Evolutionary conservation across 1,140 invertebrate genomes (phyloP).

Genomic region (Dryas iulia): DNA sequence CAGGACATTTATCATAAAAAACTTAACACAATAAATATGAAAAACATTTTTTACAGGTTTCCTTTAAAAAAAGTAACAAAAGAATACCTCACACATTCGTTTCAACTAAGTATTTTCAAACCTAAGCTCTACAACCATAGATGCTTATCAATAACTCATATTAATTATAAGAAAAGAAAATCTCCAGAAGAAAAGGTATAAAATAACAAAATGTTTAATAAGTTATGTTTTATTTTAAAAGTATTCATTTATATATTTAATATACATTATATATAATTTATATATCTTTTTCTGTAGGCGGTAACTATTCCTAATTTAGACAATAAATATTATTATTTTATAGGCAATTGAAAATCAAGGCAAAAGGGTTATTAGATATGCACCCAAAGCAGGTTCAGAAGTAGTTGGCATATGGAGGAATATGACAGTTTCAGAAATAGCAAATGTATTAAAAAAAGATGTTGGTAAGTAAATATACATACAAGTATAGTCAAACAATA

Average conservation of each 20-base stretch:
- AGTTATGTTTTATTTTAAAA: too few relatives aligned
- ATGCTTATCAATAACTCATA: constrained; percentile 41
- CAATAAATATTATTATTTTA: too few relatives aligned
- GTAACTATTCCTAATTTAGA: too few relatives aligned
- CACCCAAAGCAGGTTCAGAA: constrained; percentile 64
- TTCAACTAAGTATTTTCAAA: neutral
- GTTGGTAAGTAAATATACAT: constrained; percentile 62
- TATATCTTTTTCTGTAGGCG: too few relatives aligned
- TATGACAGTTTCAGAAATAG: constrained; percentile 89
- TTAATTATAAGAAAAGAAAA: constrained; percentile 62
- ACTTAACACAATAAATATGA: neutral
- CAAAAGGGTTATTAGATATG: constrained; percentile 63
- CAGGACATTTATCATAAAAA: too few relatives aligned
- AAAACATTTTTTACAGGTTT: constrained; percentile 35
- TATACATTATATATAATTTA: too few relatives aligned
- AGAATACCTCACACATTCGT: constrained; percentile 25
- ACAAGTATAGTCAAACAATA: neutral
- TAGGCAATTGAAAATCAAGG: constrained; percentile 58
- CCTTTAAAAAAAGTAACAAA: constrained; percentile 42
- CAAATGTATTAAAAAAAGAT: constrained; percentile 81
- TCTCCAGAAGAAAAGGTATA: constrained; percentile 55
- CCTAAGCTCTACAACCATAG: neutral
- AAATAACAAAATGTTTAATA: neutral
- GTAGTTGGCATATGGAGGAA: constrained; percentile 87
- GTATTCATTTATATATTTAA: too few relatives aligned